phyloP scores from a whole-genome alignment of 1,140 invertebrate species.

The Acromyrmex charruanus region DNA sequence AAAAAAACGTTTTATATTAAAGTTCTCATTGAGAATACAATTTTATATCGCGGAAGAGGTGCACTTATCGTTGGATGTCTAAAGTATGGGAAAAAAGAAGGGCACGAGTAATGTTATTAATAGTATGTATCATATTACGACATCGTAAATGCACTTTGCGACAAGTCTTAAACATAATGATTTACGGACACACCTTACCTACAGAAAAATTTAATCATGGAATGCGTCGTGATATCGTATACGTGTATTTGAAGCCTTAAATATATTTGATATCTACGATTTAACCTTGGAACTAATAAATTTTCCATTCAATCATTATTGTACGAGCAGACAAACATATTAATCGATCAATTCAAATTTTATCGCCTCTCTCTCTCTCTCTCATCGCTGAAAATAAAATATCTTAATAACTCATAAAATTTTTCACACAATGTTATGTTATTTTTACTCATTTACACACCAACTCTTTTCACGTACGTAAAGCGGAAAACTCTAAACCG shows the following conservation, averaged over 20 bases:
- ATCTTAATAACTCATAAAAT: neutral
- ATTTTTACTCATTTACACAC: neutral
- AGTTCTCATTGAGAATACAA: conserved; percentile 26
- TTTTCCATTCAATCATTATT: neutral
- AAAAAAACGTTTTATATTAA: neutral
- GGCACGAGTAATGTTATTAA: neutral
- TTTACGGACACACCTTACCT: conserved; percentile 76
- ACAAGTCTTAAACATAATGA: conserved; percentile 69
- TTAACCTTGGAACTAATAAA: neutral
- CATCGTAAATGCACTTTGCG: conserved; percentile 15
- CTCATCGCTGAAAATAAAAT: neutral
- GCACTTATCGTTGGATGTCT: neutral
- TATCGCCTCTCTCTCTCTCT: neutral
- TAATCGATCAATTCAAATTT: neutral
- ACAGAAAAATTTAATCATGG: conserved; percentile 78
- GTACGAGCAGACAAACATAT: neutral
- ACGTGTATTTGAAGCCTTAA: conserved; percentile 80
- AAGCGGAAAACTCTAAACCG: conserved; percentile 26
- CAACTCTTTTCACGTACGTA: neutral
- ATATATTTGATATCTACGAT: conserved; percentile 68
- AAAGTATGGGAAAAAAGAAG: conserved; percentile 7
- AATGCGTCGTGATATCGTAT: conserved; percentile 77
- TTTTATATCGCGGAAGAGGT: conserved; percentile 19
- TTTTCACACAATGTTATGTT: neutral
- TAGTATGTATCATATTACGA: neutral